Base-by-base conservation (phyloP, 2,797 vertebrate genomes). In the Alca torda region DNA sequence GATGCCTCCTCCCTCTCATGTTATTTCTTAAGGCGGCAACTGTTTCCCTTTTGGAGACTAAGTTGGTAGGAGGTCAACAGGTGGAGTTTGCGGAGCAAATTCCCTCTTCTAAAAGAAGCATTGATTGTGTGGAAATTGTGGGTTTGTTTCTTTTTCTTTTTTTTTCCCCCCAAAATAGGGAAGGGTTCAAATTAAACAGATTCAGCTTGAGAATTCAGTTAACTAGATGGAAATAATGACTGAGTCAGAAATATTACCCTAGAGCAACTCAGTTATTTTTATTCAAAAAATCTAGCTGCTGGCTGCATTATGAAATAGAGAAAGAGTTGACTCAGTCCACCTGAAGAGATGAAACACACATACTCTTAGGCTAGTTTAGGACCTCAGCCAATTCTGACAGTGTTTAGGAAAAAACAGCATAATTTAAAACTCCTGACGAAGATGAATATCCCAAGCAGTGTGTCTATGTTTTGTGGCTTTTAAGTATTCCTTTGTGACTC, bases 131-230 rank as follows among this genome's bases (percentile, higher is more conserved):
- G 43, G 35, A 33, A 92, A 30, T 12, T n/a, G 7, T 46, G 11
- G 8, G 5, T 28, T 82, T 53, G 3, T 4, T 6, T 43, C 5
- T 18, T 23, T 28, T 21, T 28, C 35, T n/a, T 12, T 5, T 45
- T 45, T 39, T 35, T n/a, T 33, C 2, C 1, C 2, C 31, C 8
- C 14, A 19, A 91, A 81, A 64, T 0, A 51, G 1, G 15, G 21
- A 77, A 51, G 11, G 18, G 11, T 56, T 84, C 53, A 75, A 60
- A 78, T 68, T 21, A 82, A 78, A 91, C 6, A 59, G 8, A 75
- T 48, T 51, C 59, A 87, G 67, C 59, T 21, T 60, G 7, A 89
- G 26, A 63, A 95, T 95, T 95, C 82, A 50, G 67, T 95, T 92
- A 85, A 92, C 72, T 83, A 54, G 24, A 69, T 74, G 23, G 84